These are phyloP conservation scores for Sinodicranocentrus sp. DNA, from an alignment of 2,888 invertebrate genomes.

Conservation along the genomic window DNA sequence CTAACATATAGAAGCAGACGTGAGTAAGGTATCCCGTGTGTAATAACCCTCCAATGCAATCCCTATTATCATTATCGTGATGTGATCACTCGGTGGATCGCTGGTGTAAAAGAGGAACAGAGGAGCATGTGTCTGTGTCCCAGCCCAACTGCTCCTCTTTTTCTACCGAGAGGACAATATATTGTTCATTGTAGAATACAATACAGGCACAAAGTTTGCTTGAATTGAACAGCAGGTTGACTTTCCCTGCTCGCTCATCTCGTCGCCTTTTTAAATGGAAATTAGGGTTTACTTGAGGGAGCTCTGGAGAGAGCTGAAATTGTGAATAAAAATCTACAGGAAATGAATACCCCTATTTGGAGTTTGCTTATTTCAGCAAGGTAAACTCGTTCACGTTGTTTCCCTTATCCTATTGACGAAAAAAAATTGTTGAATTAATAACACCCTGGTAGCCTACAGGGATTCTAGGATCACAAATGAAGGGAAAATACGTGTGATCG, in stretches of 20 bases:
- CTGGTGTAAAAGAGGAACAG: background rate
- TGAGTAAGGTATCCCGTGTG: conserved; percentile 44
- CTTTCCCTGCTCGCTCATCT: conserved; percentile 33
- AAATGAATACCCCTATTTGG: conserved; percentile 27
- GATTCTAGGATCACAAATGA: conserved; percentile 51
- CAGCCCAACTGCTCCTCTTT: conserved; percentile 42
- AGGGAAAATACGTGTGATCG: conserved; percentile 10
- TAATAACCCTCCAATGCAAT: background rate
- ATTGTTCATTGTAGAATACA: conserved; percentile 28
- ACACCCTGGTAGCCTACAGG: conserved; percentile 38
- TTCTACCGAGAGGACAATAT: conserved; percentile 29
- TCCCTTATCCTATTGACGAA: background rate
- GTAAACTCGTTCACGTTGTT: conserved; percentile 39
- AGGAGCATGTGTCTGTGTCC: conserved; percentile 44
- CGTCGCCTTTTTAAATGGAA: conserved; percentile 62
- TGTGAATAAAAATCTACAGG: conserved; percentile 47
- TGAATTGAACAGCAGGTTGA: conserved; percentile 51
- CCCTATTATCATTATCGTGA: conserved; percentile 38
- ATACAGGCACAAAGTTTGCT: conserved; percentile 20
- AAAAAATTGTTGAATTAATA: conserved; percentile 46
- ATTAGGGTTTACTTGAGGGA: conserved; percentile 61
- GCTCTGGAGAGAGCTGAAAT: conserved; percentile 29
- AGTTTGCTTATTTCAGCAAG: conserved; percentile 28
- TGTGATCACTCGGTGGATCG: background rate
- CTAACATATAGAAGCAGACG: conserved; percentile 6